Percentiles rank a stretch among this genome's conserved stretches.
Evolutionary conservation across 2,797 vertebrate genomes (phyloP).

Genomic region (Vespertilio murinus): DNA sequence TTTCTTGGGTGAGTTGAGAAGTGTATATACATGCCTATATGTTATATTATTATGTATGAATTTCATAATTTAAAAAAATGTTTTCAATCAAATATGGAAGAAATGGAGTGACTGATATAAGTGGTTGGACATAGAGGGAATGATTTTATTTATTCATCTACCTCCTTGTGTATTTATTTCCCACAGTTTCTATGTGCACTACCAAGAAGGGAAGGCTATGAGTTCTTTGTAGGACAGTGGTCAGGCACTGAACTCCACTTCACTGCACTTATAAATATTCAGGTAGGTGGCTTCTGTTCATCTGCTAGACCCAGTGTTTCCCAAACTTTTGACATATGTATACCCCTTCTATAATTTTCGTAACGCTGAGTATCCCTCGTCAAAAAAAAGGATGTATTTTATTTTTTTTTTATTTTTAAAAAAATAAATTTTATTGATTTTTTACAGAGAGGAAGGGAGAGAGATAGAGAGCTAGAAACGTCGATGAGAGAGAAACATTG

Average conservation of each 20-base stretch:
- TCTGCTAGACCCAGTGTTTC: no score
- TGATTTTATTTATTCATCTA: background rate
- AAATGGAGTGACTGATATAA: conserved; percentile 25
- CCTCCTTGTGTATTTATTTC: conserved; percentile 35
- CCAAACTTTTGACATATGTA: no score
- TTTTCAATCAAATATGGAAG: conserved; percentile 36
- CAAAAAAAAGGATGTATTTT: no score
- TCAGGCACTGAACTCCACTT: conserved; percentile 93
- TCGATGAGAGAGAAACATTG: no score
- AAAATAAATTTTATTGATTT: no score
- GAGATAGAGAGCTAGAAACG: no score
- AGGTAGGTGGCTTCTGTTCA: conserved; percentile 86
- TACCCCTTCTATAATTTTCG: no score
- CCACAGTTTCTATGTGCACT: conserved; percentile 94
- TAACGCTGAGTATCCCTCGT: no score
- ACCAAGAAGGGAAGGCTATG: conserved; percentile 95
- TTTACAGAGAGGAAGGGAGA: no score
- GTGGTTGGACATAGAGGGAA: conserved; percentile 2
- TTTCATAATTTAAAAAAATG: conserved; percentile 31
- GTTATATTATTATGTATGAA: conserved; percentile 29
- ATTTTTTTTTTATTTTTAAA: no score
- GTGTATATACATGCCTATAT: background rate
- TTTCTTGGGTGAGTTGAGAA: conserved; percentile 37
- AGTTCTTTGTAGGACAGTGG: conserved; percentile 97
- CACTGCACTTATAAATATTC: conserved; percentile 95